Base-by-base conservation (phyloP, 2,888 invertebrate species). In the Syrphus vitripennis region DNA sequence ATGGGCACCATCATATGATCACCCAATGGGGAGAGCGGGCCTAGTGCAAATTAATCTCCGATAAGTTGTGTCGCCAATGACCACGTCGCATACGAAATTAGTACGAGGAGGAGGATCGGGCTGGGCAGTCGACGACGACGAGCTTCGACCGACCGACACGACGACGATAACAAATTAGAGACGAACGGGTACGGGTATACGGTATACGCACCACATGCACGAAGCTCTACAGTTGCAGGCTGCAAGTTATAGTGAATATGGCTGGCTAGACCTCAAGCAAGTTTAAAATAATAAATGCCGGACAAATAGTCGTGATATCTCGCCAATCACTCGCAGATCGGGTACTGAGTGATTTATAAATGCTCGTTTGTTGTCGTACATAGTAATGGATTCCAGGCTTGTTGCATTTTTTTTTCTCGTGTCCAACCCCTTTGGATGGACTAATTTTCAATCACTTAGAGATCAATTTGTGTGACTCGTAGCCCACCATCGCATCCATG, bases 271-370 rank as follows among this genome's bases (percentile, higher is more conserved):
- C 71, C 69, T 45, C 50, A 53, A 84, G 84, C 81, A 45, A 59
- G 81, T 83, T 84, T 80, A 74, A 74, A 81, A 77, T 86, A 82
- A 86, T 77, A 86, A 86, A 86, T 86, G 86, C 86, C 82, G 77
- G 86, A 86, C 86, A 86, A 86, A 86, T 86, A 86, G 86, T 86
- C 86, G 82, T 74, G 86, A 86, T 86, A 86, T 86, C 86, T 86
- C 86, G 86, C 86, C 86, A 86, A 86, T 86, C 86, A 86, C 86
- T 86, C 86, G 78, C 82, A 81, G 81, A 84, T 81, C 84, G 84
- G 81, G 84, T 77, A 81, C 71, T 82, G 86, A 86, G 86, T 86
- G 86, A 86, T 86, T 86, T 86, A 86, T 86, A 86, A 86, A 86
- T 78, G 77, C 77, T 86, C 77, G 81, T 82, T 55, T 48, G 74